Evolutionary conservation across 2,888 invertebrate genomes (phyloP).

Genomic region (Allygus modestus): DNA sequence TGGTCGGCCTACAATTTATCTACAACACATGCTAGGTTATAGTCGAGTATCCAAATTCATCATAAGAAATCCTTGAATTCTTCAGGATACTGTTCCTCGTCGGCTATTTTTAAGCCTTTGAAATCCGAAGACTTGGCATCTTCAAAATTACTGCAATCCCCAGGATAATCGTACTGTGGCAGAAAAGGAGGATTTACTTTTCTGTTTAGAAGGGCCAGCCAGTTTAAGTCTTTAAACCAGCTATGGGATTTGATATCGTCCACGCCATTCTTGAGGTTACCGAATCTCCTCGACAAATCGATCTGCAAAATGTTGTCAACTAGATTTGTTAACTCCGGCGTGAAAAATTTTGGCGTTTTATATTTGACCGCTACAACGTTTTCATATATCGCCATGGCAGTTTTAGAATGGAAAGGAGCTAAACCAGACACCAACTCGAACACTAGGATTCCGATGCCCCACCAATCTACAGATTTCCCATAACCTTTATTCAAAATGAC

Average conservation of each 20-base stretch:
- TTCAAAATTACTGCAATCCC: constrained; percentile 87
- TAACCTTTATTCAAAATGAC: constrained; percentile 88
- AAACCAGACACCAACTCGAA: constrained; percentile 96
- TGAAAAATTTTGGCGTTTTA: constrained; percentile 90
- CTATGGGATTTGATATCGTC: constrained; percentile 92
- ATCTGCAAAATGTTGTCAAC: constrained; percentile 89
- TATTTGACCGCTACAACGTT: constrained; percentile 95
- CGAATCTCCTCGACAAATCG: constrained; percentile 88
- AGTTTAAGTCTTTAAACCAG: constrained; percentile 91
- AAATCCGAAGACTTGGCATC: constrained; percentile 76
- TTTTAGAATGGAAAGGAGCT: constrained; percentile 94
- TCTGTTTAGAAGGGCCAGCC: constrained; percentile 88
- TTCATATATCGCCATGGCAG: constrained; percentile 96
- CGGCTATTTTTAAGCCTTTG: constrained; percentile 76
- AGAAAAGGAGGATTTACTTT: constrained; percentile 81
- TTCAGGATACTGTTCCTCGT: constrained; percentile 77
- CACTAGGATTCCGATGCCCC: constrained; percentile 93
- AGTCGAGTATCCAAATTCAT: no score
- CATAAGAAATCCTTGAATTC: constrained; percentile 10
- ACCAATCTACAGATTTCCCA: constrained; percentile 96
- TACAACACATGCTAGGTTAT: no score
- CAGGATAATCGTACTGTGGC: constrained; percentile 77
- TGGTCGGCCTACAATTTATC: no score
- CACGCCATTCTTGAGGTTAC: constrained; percentile 90
- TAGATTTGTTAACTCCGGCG: constrained; percentile 89